Evolutionary conservation across 1,140 invertebrate species (phyloP).

Genomic region (Aphelenchoides besseyi): DNA sequence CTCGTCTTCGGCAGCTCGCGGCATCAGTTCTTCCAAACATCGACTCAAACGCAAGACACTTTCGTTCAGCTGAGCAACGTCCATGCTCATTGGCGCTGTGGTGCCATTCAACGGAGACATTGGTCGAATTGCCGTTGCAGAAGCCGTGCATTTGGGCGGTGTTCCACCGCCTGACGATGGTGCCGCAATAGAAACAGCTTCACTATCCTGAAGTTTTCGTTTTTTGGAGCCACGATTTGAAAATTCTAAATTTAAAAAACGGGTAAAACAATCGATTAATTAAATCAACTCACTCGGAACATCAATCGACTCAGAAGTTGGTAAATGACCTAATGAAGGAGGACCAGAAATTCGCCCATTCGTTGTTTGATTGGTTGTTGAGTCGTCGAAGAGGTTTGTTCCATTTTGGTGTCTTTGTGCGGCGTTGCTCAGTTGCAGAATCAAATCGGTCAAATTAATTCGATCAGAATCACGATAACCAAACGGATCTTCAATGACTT

Average conservation of each 20-base stretch:
- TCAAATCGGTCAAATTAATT: not conserved
- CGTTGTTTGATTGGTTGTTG: not conserved
- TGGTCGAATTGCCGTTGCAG: not conserved
- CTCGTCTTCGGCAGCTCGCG: conserved; percentile 5
- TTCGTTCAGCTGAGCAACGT: not conserved
- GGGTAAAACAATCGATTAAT: not conserved
- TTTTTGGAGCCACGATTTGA: not conserved
- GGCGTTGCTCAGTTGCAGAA: not conserved
- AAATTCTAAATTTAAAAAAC: not conserved
- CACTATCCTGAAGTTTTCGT: not conserved
- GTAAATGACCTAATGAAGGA: not conserved
- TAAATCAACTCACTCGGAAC: not conserved
- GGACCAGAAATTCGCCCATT: not conserved
- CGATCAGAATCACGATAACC: not conserved
- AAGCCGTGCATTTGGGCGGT: not conserved
- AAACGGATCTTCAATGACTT: not conserved
- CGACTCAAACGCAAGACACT: conserved; percentile 6
- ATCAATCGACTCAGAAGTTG: not conserved
- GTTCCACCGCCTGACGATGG: not conserved
- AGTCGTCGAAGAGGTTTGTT: conserved; percentile 1
- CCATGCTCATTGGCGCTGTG: conserved; percentile 3
- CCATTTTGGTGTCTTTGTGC: not conserved
- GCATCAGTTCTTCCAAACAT: conserved; percentile 9
- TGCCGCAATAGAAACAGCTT: not conserved
- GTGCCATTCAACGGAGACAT: not conserved